These are phyloP conservation scores for Galleria mellonella DNA, from an alignment of 1,140 invertebrate species.

Conservation along the genomic window DNA sequence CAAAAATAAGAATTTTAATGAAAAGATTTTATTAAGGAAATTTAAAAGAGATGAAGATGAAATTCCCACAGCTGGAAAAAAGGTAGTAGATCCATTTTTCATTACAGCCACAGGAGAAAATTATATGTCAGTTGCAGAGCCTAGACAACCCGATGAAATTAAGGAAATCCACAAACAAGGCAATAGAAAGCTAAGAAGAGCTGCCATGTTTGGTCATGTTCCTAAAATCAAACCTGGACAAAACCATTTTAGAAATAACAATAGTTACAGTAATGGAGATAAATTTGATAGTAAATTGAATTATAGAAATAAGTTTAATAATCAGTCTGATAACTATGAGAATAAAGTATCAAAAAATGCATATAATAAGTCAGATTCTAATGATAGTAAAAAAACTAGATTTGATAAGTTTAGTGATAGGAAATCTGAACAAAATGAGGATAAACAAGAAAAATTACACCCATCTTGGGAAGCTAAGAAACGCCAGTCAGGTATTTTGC, in stretches of 20 bases:
- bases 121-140: conserved; percentile 74
- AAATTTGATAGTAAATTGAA: conserved; percentile 10
- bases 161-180: conserved; percentile 59
- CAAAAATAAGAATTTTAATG: conserved; percentile 59
- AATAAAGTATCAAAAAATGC: no score
- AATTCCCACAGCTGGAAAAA: conserved; percentile 20
- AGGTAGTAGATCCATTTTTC: conserved; percentile 76
- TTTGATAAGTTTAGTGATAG: conserved; percentile 18
- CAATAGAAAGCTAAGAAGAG: conserved; percentile 60
- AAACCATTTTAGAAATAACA: conserved; percentile 21
- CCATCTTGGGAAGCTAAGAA: conserved; percentile 79
- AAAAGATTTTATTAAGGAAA: conserved; percentile 47
- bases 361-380: conserved; percentile 9
- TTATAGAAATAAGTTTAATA: conserved; percentile 20
- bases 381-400: conserved; percentile 17
- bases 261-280: conserved; percentile 13
- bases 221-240: conserved; percentile 39
- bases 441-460: conserved; percentile 68
- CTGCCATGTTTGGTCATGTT: conserved; percentile 62
- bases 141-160: conserved; percentile 55
- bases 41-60: conserved; percentile 47
- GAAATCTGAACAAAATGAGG: conserved; percentile 8
- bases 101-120: conserved; percentile 74
- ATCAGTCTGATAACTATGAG: conserved; percentile 1
- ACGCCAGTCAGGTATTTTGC: conserved; percentile 55